Percentiles rank a stretch among this genome's conserved stretches.
Conservation (phyloP, 2,113 vertebrate genomes). For the Alethe diademata region DNA sequence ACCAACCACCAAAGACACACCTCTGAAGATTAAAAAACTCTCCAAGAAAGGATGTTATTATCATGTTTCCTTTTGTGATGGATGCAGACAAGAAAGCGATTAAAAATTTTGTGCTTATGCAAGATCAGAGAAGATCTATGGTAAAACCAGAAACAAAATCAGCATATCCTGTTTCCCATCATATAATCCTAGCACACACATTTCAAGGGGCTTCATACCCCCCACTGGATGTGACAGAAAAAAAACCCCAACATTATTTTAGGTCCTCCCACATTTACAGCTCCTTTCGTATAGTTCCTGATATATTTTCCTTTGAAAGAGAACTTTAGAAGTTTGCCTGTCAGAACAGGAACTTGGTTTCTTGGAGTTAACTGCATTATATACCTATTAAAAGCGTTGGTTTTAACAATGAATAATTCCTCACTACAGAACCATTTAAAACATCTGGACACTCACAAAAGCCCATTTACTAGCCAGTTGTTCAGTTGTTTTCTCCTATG, state of each 20-base stretch:
- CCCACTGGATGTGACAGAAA: neutral
- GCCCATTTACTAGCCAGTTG: neutral
- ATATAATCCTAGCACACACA: neutral
- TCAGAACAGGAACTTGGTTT: neutral
- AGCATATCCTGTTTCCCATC: neutral
- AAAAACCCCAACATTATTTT: neutral
- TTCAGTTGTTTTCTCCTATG: neutral
- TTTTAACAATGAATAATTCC: neutral
- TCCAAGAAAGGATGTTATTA: neutral
- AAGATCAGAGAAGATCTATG: neutral
- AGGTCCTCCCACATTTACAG: neutral
- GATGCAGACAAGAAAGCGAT: neutral
- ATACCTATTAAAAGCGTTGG: rapidly evolving
- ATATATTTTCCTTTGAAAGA: neutral
- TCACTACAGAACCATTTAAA: neutral
- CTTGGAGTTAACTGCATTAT: neutral
- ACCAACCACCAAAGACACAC: neutral
- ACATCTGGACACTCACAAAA: neutral
- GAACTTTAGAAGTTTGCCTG: neutral
- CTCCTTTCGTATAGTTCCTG: neutral
- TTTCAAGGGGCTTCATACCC: neutral
- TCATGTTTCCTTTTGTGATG: neutral
- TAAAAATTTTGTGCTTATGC: neutral
- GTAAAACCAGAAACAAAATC: neutral
- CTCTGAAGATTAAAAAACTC: neutral